phyloP scores from a whole-genome alignment of 2,797 vertebrate genomes.

The Lepilemur septentrionalis region DNA sequence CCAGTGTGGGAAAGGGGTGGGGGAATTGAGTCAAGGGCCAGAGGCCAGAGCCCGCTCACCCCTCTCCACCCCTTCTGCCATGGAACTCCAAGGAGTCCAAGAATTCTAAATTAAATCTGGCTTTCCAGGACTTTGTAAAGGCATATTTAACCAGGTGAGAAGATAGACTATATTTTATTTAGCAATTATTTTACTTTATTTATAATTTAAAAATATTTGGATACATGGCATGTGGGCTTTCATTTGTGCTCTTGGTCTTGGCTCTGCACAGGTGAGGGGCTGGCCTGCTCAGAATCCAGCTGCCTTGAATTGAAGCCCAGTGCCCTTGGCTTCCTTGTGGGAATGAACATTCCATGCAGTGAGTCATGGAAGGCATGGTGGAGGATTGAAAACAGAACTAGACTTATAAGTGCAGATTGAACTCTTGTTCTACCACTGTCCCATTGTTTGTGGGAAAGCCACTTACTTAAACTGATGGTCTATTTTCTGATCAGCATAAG shows the following conservation, averaged over 20 bases:
- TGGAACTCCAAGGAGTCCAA: not conserved
- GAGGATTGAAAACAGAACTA: not conserved
- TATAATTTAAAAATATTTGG: not conserved
- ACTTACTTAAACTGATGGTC: not conserved
- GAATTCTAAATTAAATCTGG: not conserved
- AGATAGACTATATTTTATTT: not conserved
- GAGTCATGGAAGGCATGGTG: not conserved
- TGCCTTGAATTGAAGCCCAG: not conserved
- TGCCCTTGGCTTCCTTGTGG: not conserved
- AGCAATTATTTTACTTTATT: not conserved
- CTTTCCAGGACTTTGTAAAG: not conserved
- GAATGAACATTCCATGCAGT: not conserved
- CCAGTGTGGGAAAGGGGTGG: not conserved
- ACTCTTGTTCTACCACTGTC: not conserved
- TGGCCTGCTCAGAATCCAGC: not conserved
- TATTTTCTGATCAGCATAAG: not conserved
- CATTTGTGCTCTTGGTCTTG: not conserved
- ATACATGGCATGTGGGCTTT: not conserved
- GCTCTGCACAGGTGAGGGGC: accelerated
- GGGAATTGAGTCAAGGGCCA: not conserved
- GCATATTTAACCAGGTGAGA: not conserved
- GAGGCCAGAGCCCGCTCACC: not conserved
- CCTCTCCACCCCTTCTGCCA: accelerated
- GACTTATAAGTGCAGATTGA: not conserved
- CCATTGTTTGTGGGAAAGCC: not conserved